Base-by-base conservation (phyloP, 2,113 vertebrate genomes). In the Vulpes lagopus region DNA sequence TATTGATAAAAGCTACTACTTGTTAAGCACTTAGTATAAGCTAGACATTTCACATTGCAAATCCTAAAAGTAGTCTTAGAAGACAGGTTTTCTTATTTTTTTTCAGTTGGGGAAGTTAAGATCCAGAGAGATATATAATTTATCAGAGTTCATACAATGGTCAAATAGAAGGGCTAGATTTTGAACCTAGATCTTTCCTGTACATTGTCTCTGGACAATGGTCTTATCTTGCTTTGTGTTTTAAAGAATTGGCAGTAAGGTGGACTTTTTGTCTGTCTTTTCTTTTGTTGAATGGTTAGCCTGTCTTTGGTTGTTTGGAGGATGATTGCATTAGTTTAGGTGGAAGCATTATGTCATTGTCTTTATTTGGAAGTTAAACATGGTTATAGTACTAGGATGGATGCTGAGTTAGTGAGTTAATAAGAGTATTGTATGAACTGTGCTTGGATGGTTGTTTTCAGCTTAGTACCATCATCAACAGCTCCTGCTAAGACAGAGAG, bases 161-260 rank as follows among this genome's bases (percentile, higher is more conserved):
- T 74, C 53, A 90, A 86, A 35, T 53, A 43, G 6, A 3, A 64
- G 15, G 32, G 20, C 27, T 43, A 30, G 22, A 22, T 38, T 81
- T 62, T 95, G 62, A 91, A 53, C 5, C 7, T 22, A 51, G 73
- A 23, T 35, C 51, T 76, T 92, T 78, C 25, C 49, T 78, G 51
- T 11, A 62, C 59, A 7, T 27, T 10, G 19, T 15, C 5, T 91
- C 57, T 85, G 20, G 57, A n/a, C 43, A n/a, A 53, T 25, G 12
- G 35, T 1, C 25, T 64, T 88, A 64, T 86, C 49, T 95, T 59
- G 67, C 59, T 89, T 76, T 95, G 6, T 67, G 49, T 96, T 90
- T 79, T 67, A 90, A 95, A 73, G 32, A 81, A 60, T 49, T 71
- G 64, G 15, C 30, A 88, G 32, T 49, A 43, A 73, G 0, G 0